Evolutionary conservation across 2,113 vertebrate genomes (phyloP), one percentile per base, ranked within the genome.

Genomic region (Gymnorhina tibicen): DNA sequence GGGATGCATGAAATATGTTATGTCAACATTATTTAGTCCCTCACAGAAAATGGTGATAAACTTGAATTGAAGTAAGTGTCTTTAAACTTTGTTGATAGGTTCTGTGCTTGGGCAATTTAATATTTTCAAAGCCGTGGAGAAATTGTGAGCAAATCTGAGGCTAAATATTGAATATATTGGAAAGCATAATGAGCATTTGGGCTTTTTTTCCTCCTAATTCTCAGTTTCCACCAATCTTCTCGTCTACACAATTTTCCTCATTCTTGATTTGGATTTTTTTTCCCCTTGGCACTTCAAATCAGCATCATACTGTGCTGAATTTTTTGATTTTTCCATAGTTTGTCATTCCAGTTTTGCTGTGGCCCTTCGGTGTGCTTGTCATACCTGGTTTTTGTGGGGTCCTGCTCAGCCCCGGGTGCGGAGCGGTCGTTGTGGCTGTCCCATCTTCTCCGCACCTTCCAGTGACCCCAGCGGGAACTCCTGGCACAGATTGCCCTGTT

Each of bases 1-100:
- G 12, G 9, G 1, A 3, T 7, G 13, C 2, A 0, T 58, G 32
- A 85, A 64, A 58, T 60, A 27, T 5, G 9, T 47, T 19, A 8
- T 26, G 17, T 62, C 69, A 62, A 8, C 47, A 35, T 79, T 68
- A 55, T 77, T 91, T 62, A 49, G 66, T 62, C 24, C 28, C 22
- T 84, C 32, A 17, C n/a, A 78, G 77, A 78, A 87, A 53, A 46
- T 49, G 17, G 8, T 60, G 53, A 30, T 64, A 56, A 91, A 83
- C 16, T 47, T 35, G 16, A 89, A 49, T 8, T 66, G 16, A 81
- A 62, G 37, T 41, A 33, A 35, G 6, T 42, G 4, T 87, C 50
- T 69, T 84, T 56, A 66, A 58, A 18, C 14, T 83, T 75, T 12
- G 6, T 28, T 55, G 26, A 32, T 50, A 32, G 4, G 7, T 83